Base-by-base conservation (phyloP, 2,888 invertebrate genomes). In the Trichogramma dendrolimi region DNA sequence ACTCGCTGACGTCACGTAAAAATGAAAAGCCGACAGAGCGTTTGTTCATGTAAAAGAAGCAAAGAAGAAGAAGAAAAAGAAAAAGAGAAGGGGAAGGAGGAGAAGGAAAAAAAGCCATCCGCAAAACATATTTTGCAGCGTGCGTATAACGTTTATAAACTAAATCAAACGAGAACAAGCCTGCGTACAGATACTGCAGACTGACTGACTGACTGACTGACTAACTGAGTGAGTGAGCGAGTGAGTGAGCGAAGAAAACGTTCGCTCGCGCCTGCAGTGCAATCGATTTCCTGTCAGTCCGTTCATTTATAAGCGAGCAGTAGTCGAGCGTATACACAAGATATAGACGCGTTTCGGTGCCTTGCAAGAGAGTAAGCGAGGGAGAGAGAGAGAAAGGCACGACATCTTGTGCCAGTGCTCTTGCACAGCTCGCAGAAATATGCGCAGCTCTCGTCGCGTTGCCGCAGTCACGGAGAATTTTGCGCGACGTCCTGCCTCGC, bases 241-340 rank as follows among this genome's bases (percentile, higher is more conserved):
- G 55, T 6, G 44, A 50, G 46, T n/a, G 50, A 42, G 51, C 2
- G 27, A 27, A 27, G 27, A 27, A 27, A 27, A 27, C 27, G 27
- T 27, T 27, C 2, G 27, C 27, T 27, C 27, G 27, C 27, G 27
- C 2, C 27, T 11, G 55, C 27, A 53, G 58, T 58, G 60, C 55
- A 64, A 59, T 64, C 62, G 60, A 64, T 60, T 61, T 66, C 56
- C 58, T 61, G 62, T 66, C 66, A 62, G 60, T 6, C 44, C 47
- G 61, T 56, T 65, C 61, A 67, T 67, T 67, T 61, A 60, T 60
- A 55, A 65, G 53, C 50, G 50, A 51, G 27, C 27, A 27, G 27
- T 27, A 27, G 27, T 51, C 53, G 27, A 27, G 27, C 27, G 27
- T 27, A 27, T 27, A 27, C 27, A 27, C 27, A 27, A 27, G 27